phyloP scores from a whole-genome alignment of 2,113 vertebrate genomes.

The Sceloporus tristichus region DNA sequence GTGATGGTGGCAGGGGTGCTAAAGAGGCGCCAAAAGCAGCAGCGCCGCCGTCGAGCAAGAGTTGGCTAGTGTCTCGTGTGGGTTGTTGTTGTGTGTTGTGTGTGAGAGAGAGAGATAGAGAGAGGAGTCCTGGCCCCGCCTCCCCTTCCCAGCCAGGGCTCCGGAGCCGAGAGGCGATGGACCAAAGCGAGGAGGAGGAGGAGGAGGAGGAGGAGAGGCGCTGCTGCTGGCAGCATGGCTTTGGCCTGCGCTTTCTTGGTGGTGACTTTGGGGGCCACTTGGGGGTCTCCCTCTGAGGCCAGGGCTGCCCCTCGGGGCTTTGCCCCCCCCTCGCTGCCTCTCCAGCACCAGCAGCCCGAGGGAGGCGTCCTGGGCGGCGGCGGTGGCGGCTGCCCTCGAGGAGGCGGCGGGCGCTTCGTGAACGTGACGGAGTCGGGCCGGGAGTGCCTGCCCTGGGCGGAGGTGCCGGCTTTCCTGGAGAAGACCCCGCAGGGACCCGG shows the following conservation, averaged over 20 bases:
- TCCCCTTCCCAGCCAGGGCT: constrained; percentile 43
- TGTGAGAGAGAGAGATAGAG: background rate
- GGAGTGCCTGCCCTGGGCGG: constrained; percentile 85
- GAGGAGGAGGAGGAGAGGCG: constrained; percentile 10
- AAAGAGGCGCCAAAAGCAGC: too few species aligned
- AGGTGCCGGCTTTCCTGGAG: constrained; percentile 79
- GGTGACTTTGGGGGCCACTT: constrained; percentile 46
- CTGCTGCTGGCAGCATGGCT: constrained; percentile 72
- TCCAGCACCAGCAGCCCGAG: constrained; percentile 50
- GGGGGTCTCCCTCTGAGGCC: constrained; percentile 6
- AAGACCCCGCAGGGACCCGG: constrained; percentile 74
- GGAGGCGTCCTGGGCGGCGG: background rate
- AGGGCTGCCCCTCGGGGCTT: background rate
- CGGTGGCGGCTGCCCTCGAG: constrained; percentile 74
- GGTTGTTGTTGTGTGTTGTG: too few species aligned
- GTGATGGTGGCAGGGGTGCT: too few species aligned
- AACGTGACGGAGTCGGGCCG: constrained; percentile 84
- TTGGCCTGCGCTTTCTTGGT: constrained; percentile 54
- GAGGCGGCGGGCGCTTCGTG: constrained; percentile 76
- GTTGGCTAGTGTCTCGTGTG: too few species aligned
- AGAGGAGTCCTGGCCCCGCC: constrained; percentile 71
- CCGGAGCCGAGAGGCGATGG: constrained; percentile 65
- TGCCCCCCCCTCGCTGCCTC: constrained; percentile 2
- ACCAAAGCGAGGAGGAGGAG: constrained; percentile 57
- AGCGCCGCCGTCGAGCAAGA: too few species aligned